phyloP scores from a whole-genome alignment of 2,113 vertebrate genomes.

The Megaceryle torquata region DNA sequence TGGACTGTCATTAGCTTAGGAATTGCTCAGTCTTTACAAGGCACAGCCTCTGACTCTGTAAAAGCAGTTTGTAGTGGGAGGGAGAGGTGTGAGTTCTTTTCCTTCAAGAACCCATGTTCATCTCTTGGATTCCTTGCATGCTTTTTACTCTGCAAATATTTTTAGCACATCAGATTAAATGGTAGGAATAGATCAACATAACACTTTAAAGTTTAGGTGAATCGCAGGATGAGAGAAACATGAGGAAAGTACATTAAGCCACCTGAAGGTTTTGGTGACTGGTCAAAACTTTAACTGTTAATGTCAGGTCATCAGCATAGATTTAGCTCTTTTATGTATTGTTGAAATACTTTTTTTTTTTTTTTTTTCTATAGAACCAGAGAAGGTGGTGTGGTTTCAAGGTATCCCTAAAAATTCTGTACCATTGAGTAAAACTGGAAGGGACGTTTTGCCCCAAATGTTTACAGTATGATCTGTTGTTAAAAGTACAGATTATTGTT shows the following conservation, averaged over 20 bases:
- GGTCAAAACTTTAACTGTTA: neutral
- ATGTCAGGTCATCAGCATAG: neutral
- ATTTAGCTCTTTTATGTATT: neutral
- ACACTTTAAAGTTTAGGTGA: neutral
- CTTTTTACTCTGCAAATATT: neutral
- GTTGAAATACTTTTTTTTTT: neutral
- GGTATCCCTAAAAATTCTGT: neutral
- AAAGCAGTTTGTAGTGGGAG: neutral
- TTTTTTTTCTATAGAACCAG: neutral
- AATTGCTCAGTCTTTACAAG: neutral
- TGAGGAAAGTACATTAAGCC: neutral
- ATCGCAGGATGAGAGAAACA: neutral
- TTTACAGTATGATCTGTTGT: neutral
- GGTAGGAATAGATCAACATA: neutral
- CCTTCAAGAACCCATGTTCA: neutral
- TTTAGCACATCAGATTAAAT: neutral
- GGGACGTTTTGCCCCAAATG: neutral
- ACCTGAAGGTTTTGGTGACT: neutral
- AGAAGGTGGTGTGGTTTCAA: neutral
- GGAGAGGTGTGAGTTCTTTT: neutral
- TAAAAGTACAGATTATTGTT: neutral
- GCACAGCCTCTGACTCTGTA: neutral
- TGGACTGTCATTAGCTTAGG: rapidly evolving
- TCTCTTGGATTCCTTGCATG: neutral
- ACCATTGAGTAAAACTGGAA: neutral